Percentiles rank a stretch among this genome's conserved stretches.
phyloP scores from a whole-genome alignment of 2,797 vertebrate genomes.

The Enteromius radiatus region DNA sequence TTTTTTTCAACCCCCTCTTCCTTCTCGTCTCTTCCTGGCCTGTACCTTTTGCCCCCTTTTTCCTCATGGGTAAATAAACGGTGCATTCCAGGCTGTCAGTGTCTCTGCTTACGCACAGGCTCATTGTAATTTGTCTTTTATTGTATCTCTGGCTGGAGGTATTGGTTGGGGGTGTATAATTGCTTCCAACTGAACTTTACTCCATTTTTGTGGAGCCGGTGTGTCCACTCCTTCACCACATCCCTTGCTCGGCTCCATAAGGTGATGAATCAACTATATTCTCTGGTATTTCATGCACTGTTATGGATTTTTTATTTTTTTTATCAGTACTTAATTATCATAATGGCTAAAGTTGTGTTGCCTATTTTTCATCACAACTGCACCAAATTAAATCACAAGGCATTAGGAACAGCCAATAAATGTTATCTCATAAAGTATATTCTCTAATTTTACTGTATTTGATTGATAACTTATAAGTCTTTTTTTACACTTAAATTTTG shows the following conservation, averaged over 20 bases:
- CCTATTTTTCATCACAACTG: background rate
- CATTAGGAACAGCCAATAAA: background rate
- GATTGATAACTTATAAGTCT: background rate
- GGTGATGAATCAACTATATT: background rate
- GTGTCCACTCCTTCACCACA: conserved; percentile 20
- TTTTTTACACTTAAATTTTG: background rate
- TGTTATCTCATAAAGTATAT: background rate
- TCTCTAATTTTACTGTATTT: background rate
- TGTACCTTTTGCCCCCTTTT: conserved; percentile 27
- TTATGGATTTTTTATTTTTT: too few species aligned
- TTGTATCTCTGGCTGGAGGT: conserved; percentile 48
- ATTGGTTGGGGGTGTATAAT: conserved; percentile 54
- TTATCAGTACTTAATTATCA: background rate
- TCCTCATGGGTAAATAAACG: conserved; percentile 79
- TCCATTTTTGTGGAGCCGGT: conserved; percentile 28
- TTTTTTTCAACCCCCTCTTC: background rate
- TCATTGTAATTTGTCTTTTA: conserved; percentile 78
- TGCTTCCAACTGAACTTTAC: conserved; percentile 60
- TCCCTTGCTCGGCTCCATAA: conserved; percentile 12
- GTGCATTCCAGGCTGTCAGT: conserved; percentile 78
- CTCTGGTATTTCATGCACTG: background rate
- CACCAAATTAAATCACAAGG: background rate
- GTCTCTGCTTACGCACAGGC: conserved; percentile 82
- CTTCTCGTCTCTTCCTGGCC: background rate
- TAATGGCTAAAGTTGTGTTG: background rate